Conservation (phyloP, 92 coral and sea anemone genomes). For the Scolanthus callimorphus region DNA sequence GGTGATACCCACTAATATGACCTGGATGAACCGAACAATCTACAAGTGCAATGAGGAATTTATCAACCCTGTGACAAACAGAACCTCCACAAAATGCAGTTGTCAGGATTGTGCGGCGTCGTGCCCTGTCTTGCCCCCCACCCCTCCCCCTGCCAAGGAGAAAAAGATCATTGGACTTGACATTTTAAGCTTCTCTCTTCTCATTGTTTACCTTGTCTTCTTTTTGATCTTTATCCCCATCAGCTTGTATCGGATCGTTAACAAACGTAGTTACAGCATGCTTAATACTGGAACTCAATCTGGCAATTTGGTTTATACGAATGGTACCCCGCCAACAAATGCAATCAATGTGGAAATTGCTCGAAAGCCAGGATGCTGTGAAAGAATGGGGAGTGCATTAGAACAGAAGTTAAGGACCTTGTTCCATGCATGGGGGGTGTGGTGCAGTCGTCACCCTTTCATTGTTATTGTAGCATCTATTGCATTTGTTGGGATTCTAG, state of each 20-base stretch:
- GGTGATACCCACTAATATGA: conserved; percentile 16
- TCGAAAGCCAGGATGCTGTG: conserved; percentile 59
- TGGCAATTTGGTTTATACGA: conserved; percentile 11
- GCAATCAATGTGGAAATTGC: conserved; percentile 17
- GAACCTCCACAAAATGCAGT: conserved; percentile 59
- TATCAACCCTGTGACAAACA: conserved; percentile 60
- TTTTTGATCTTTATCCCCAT: conserved; percentile 58
- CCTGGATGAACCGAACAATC: conserved; percentile 54
- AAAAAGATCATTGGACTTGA: conserved; percentile 51
- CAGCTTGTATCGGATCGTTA: conserved; percentile 23
- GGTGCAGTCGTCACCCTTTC: conserved; percentile 73
- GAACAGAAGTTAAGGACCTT: conserved; percentile 36
- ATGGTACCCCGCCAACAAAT: conserved; percentile 17
- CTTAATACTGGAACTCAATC: conserved; percentile 13
- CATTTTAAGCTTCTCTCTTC: conserved; percentile 46
- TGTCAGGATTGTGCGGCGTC: conserved; percentile 66
- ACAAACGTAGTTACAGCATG: background rate
- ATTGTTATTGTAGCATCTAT: conserved; percentile 44
- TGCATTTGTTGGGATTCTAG: conserved; percentile 41
- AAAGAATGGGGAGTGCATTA: conserved; percentile 60
- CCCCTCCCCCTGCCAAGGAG: conserved; percentile 30
- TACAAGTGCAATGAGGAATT: conserved; percentile 63
- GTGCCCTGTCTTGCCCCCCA: conserved; percentile 61
- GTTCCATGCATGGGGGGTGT: conserved; percentile 78
- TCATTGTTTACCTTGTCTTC: conserved; percentile 47